A percentile compares a stretch with the other conserved stretches of the same genome.
phyloP scores from a whole-genome alignment of 2,113 vertebrate species.

The Gymnobelideus leadbeateri region DNA sequence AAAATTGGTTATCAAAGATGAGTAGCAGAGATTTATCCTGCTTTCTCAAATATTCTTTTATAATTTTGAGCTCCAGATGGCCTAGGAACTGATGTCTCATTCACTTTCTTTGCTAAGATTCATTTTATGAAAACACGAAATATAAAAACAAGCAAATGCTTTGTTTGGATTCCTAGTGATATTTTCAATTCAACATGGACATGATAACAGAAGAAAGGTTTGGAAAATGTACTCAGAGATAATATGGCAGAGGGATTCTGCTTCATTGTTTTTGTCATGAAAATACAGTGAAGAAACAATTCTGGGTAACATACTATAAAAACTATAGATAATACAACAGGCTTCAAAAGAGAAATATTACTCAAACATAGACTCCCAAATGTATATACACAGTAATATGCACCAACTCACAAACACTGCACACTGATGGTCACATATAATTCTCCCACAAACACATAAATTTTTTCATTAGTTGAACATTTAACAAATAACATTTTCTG shows the following conservation, averaged over 20 bases:
- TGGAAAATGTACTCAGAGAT: background rate
- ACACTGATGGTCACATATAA: background rate
- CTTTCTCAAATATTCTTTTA: background rate
- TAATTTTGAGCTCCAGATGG: background rate
- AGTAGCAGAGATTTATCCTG: background rate
- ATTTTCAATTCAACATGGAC: background rate
- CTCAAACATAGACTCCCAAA: background rate
- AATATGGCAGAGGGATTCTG: background rate
- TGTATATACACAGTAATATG: background rate
- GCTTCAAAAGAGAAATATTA: background rate
- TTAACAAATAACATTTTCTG: background rate
- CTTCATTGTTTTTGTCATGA: background rate
- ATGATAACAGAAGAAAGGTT: background rate
- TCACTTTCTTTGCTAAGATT: background rate
- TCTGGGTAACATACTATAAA: background rate
- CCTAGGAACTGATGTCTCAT: background rate
- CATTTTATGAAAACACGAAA: background rate
- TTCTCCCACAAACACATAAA: background rate
- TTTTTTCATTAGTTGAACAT: background rate
- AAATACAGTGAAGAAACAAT: background rate
- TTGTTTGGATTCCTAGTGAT: background rate
- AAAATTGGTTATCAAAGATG: background rate
- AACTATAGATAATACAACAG: background rate
- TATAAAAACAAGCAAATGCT: background rate
- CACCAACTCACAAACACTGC: background rate